These are phyloP conservation scores for Macrosiphum euphorbiae DNA, from an alignment of 2,888 invertebrate species.

Conservation along the genomic window DNA sequence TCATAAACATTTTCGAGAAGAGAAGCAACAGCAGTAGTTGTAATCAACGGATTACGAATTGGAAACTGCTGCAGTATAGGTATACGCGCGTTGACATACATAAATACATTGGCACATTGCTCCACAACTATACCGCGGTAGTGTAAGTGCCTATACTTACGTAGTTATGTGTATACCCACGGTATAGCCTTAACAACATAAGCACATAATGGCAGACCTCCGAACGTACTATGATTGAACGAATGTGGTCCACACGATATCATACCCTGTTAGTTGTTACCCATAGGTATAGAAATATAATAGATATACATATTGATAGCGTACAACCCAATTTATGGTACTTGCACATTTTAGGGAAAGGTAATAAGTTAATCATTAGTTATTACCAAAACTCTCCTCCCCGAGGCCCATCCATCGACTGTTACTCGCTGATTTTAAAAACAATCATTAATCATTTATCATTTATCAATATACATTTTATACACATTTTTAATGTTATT, in stretches of 20 bases:
- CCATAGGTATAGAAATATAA: neutral
- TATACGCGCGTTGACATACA: constrained; percentile 32
- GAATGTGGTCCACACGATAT: neutral
- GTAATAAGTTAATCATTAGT: neutral
- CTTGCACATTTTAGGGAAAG: neutral
- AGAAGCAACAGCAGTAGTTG: neutral
- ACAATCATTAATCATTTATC: neutral
- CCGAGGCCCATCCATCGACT: neutral
- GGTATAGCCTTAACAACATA: neutral
- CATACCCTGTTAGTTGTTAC: too few species aligned
- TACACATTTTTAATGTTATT: neutral
- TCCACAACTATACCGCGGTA: neutral
- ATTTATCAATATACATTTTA: too few species aligned
- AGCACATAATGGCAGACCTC: neutral
- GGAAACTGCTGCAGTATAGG: constrained; percentile 23
- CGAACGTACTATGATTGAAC: neutral
- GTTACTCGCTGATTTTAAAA: neutral
- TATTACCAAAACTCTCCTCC: neutral
- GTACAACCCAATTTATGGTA: neutral
- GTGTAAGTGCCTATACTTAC: neutral
- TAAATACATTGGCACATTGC: neutral
- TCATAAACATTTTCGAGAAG: neutral
- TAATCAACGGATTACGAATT: constrained; percentile 37
- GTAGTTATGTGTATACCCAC: neutral
- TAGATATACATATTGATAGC: neutral